Base-by-base conservation (phyloP, 2,888 invertebrate species). In the Tenthredo distinguenda region DNA sequence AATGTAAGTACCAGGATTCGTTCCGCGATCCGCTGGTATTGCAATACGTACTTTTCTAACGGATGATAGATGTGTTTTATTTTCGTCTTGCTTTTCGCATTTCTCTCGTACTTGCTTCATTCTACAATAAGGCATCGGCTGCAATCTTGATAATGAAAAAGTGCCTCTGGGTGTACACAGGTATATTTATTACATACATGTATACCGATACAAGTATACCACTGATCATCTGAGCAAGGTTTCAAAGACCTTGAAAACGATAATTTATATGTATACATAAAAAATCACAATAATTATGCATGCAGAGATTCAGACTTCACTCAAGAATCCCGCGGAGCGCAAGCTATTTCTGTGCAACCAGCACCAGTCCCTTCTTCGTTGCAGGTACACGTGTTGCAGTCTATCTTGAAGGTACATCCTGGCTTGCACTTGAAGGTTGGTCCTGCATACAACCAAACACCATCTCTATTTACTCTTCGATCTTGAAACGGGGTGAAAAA, bases 311-410 rank as follows among this genome's bases (percentile, higher is more conserved):
- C 37, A 21, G 10, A 84, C 18, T 9, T 72, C 10, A 2, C 72
- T 37, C 6, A n/a, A 26, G 26, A 26, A 26, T 26, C 26, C 26
- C 1, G 2, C 18, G 6, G 1, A 6, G 40, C n/a, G 31, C 90
- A 90, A 0, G 4, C 34, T 26, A 76, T 94, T 26, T 94, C 87
- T 0, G 95, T 94, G 90, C 95, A 95, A 90, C 93, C 94, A 2
- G 94, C 93, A 82, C 92, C 93, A 85, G 90, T 94, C 12, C 95
- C 95, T 85, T 94, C 94, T 0, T 94, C 94, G 0, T 94, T 93
- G 89, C 95, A 95, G 1, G 93, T 93, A 91, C 95, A 95, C 88
- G 94, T 94, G 88, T 95, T 95, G 91, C 95, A 95, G 65, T 93
- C 93, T 0, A 92, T 92, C 86, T 93, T 94, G 92, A 94, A 95